Evolutionary conservation across 2,113 vertebrate species (phyloP), one percentile per base, ranked within the genome.

Genomic region (Marmota flaviventris): DNA sequence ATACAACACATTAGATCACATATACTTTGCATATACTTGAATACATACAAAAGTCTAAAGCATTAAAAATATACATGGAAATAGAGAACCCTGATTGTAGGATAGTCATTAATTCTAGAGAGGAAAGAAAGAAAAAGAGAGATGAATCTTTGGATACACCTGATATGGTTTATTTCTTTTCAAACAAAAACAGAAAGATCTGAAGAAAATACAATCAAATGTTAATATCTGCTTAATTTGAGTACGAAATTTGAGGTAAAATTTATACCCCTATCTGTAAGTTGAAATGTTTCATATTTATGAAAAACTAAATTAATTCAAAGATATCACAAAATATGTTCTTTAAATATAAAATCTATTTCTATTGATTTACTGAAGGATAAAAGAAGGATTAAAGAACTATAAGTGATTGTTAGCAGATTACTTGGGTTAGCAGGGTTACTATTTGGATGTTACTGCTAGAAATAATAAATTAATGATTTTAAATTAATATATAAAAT

Each of bases 131-230:
- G 73, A 58, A 53, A 78, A 29, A 51, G 16, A 69, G 17, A 91
- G 10, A 90, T 39, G 73, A 82, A 95, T 14, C 12, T 67, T 82
- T 70, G 78, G 8, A 25, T 77, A 37, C 16, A 48, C 53, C 58
- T 86, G 22, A 29, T 25, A 70, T 48, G n/a, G 12, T 73, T 85
- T 79, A 39, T n/a, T 89, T 81, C 27, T 93, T 93, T 93, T 90
- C 75, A 90, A 69, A 82, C 42, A 42, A 81, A 81, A 79, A n/a
- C 34, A 78, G 24, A 81, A 95, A 34, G 11, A 85, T 18, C 18
- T 93, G 45, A 91, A 84, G 76, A 84, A 79, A 93, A 87, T 42
- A 25, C 25, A 18, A 45, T 3, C 37, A 88, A 91, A 85, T 75
- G 51, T 69, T 81, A 90, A 25, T 75, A 86, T 18, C 18, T 78